Evolutionary conservation across 1,140 invertebrate species (phyloP).

Genomic region (Tenebrio molitor): DNA sequence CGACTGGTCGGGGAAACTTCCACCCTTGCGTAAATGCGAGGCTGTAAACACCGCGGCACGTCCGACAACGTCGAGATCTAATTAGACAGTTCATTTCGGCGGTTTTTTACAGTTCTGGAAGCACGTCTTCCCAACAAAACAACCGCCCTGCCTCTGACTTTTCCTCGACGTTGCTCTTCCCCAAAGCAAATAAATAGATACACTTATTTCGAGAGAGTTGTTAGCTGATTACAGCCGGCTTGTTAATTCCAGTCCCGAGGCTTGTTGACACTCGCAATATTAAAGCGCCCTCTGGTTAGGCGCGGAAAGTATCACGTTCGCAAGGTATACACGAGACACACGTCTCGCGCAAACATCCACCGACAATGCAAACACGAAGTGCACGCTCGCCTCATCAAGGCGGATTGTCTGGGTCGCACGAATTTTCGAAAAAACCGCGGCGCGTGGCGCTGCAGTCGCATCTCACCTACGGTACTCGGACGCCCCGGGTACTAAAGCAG

Average conservation of each 20-base stretch:
- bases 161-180: neutral
- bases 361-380: neutral
- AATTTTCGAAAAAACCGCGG: neutral
- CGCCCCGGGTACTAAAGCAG: neutral
- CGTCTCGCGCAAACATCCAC: neutral
- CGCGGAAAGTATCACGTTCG: conserved; percentile 7
- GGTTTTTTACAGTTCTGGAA: neutral
- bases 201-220: neutral
- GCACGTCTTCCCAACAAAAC: conserved; percentile 1
- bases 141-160: neutral
- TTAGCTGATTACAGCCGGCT: conserved; percentile 6
- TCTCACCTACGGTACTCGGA: neutral
- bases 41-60: no score
- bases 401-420: neutral
- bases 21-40: no score
- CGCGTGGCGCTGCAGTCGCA: no score
- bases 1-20: no score
- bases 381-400: neutral
- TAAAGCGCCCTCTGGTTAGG: neutral
- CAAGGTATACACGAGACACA: neutral
- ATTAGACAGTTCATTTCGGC: neutral
- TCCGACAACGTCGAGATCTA: neutral
- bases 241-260: conserved; percentile 15
- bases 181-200: conserved; percentile 6
- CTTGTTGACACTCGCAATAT: conserved; percentile 7